Base-by-base conservation (phyloP, 2,888 invertebrate species). In the Epistrophella euchroma region DNA sequence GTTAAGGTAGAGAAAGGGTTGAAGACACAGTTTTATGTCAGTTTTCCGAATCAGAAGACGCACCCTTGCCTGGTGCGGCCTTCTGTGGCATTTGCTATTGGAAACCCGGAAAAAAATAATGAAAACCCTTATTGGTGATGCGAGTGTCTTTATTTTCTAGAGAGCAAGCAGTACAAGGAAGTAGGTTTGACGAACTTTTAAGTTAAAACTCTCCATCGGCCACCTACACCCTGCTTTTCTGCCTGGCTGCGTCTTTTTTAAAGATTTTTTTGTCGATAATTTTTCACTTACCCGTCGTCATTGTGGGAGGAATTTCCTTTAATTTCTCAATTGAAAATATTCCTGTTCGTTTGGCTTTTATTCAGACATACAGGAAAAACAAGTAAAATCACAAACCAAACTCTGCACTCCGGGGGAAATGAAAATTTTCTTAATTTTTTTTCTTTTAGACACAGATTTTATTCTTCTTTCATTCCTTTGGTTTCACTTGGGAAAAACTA, bases 221-320 rank as follows among this genome's bases (percentile, higher is more conserved):
- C 19, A 50, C 62, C 43, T 45, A 64, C 64, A 45, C 50, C 40
- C 73, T 37, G 25, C 45, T 13, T 10, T 25, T 25, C 55, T 28
- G 35, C 13, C 9, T 22, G 9, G 47, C 28, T 66, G 32, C 66
- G 47, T 47, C 35, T 37, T 17, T 19, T 52, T 71, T 78, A 28
- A 25, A 7, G 5, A 6, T 13, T 47, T 47, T 58, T 56, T 32
- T 43, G 28, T 52, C 28, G 25, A 62, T 62, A 64, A 43, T 37
- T 43, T 71, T n/a, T 17, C 45, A 52, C 86, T 86, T 71, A 86
- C 86, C 86, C 70, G 86, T 86, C 86, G 86, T 82, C 86, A 86
- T 86, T 74, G 19, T 80, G 19, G 25, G 6, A 22, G 25, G 15
- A 25, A 62, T 73, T 72, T 77, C 81, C 56, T 70, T 73, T 58